Conservation (phyloP, 1,140 invertebrate genomes). For the Gonioctena quinquepunctata region DNA sequence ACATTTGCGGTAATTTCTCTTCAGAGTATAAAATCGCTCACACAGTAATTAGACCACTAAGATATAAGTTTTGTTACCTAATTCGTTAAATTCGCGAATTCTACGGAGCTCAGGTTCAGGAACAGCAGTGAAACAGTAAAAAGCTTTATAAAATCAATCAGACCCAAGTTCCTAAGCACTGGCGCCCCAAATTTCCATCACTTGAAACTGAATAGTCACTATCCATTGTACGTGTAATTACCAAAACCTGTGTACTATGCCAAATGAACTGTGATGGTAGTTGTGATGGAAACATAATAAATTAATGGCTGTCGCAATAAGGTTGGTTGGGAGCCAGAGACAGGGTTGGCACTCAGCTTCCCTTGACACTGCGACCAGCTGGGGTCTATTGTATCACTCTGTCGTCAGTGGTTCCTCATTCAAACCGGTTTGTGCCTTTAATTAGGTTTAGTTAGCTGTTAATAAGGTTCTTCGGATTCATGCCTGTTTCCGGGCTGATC, state of each 20-base stretch:
- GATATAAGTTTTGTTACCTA: neutral
- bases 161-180: conserved; percentile 13
- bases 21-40: neutral
- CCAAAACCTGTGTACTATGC: neutral
- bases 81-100: conserved; percentile 2
- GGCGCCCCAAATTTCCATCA: conserved; percentile 11
- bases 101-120: conserved; percentile 1
- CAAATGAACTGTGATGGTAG: neutral
- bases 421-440: no score
- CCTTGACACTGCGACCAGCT: no score
- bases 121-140: conserved; percentile 10
- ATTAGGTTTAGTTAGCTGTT: no score
- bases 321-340: no score
- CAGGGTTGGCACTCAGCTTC: no score
- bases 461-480: no score
- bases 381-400: no score
- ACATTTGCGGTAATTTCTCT: neutral
- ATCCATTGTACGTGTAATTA: conserved; percentile 1
- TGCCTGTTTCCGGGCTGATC: no score
- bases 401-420: no score
- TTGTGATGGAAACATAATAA: no score
- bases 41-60: neutral
- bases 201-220: conserved; percentile 24
- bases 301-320: no score
- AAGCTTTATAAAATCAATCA: conserved; percentile 14